A percentile compares a stretch with the other conserved stretches of the same genome.
phyloP scores from a whole-genome alignment of 2,113 vertebrate genomes.

The Choloepus hoffmanni region DNA sequence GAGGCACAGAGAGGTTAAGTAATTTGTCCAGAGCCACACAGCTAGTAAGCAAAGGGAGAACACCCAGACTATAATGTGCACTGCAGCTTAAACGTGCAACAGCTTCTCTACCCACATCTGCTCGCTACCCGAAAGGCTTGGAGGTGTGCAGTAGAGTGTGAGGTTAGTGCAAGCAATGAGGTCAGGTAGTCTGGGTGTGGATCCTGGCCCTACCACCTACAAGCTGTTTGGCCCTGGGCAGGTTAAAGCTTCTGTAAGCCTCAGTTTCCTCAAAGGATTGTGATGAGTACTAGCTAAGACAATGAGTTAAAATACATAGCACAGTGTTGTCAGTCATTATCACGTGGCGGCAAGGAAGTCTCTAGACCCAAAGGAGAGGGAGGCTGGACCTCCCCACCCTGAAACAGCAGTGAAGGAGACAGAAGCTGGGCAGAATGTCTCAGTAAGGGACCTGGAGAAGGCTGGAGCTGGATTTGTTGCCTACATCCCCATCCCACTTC shows the following conservation, averaged over 20 bases:
- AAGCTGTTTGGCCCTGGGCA: not conserved
- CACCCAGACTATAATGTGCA: not conserved
- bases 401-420: not conserved
- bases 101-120: not conserved
- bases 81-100: not conserved
- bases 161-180: not conserved
- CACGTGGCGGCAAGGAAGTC: not conserved
- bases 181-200: not conserved
- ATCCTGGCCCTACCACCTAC: not conserved
- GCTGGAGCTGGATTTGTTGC: not conserved
- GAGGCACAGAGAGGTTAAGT: slow-evolving; percentile 11
- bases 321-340: not conserved
- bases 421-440: too few relatives aligned
- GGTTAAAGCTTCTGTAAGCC: not conserved
- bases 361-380: not conserved
- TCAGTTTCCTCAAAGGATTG: not conserved
- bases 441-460: not conserved
- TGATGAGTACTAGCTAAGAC: not conserved
- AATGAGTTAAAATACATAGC: not conserved
- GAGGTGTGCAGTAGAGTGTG: too few relatives aligned
- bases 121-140: not conserved
- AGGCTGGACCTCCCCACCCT: not conserved
- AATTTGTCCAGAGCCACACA: not conserved
- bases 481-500: not conserved
- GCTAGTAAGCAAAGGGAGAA: slow-evolving; percentile 9